phyloP scores from a whole-genome alignment of 1,140 invertebrate species.

The Vanessa tameamea region DNA sequence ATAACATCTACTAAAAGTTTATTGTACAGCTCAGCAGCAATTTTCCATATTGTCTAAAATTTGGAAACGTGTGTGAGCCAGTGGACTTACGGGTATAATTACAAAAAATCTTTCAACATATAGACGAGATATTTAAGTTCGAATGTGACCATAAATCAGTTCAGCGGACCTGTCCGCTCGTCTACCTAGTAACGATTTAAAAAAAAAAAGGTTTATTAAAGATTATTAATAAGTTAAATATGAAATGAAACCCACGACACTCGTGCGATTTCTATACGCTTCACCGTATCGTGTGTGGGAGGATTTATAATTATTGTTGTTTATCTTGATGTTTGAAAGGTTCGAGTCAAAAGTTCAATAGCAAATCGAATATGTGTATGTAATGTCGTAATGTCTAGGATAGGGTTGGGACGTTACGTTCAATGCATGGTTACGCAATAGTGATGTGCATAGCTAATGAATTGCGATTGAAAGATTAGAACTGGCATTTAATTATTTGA shows the following conservation, averaged over 20 bases:
- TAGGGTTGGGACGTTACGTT: background rate
- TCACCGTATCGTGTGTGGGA: slow-evolving; percentile 32
- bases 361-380: slow-evolving; percentile 24
- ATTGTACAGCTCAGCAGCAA: too few species aligned
- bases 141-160: too few species aligned
- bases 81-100: too few species aligned
- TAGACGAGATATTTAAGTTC: too few species aligned
- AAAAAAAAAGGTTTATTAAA: too few species aligned
- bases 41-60: too few species aligned
- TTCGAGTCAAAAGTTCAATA: slow-evolving; percentile 3
- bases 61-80: too few species aligned
- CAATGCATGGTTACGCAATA: background rate
- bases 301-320: slow-evolving; percentile 21
- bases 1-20: too few species aligned
- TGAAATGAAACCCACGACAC: background rate
- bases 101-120: too few species aligned
- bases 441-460: background rate
- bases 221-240: background rate
- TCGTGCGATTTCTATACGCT: slow-evolving; percentile 24
- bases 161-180: too few species aligned
- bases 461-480: background rate
- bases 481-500: background rate
- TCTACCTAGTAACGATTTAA: too few species aligned
- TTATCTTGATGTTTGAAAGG: slow-evolving; percentile 29
- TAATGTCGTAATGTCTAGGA: background rate